These are phyloP conservation scores for Acrocephalus scirpaceus DNA, from an alignment of 2,797 vertebrate genomes.

Conservation along the genomic window DNA sequence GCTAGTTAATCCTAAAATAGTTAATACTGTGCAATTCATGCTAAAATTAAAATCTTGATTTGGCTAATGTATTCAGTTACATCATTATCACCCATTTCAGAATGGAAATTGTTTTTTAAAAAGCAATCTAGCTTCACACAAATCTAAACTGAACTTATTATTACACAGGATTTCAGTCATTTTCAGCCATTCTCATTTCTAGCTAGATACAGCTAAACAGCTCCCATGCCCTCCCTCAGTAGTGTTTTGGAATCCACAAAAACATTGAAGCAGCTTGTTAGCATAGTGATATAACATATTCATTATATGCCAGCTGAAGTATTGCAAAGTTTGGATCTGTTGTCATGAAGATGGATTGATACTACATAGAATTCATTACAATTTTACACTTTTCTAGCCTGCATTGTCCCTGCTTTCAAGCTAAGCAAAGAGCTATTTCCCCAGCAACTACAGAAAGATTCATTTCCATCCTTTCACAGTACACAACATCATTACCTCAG, in stretches of 20 bases:
- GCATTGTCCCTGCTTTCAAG: constrained; percentile 7
- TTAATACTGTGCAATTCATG: neutral
- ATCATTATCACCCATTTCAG: neutral
- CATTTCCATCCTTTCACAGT: constrained; percentile 25
- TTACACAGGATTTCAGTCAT: neutral
- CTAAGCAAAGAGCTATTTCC: constrained; percentile 33
- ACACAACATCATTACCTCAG: neutral
- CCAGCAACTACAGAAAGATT: constrained; percentile 11
- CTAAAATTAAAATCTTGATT: neutral
- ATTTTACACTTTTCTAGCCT: neutral
- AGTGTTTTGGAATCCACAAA: neutral
- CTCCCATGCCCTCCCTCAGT: neutral
- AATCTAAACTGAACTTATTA: neutral
- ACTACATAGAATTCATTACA: constrained; percentile 1
- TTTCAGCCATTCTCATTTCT: neutral
- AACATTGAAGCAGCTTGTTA: constrained; percentile 21
- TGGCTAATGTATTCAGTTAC: neutral
- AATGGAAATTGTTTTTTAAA: constrained; percentile 12
- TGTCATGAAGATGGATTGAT: constrained; percentile 11
- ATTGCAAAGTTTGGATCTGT: neutral
- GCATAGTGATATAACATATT: neutral
- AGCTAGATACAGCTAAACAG: neutral
- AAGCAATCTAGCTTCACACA: neutral
- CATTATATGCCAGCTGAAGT: neutral
- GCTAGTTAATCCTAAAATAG: neutral